A percentile compares a stretch with the other conserved stretches of the same genome.
phyloP scores from a whole-genome alignment of 2,113 vertebrate species.

The Burhinus oedicnemus region DNA sequence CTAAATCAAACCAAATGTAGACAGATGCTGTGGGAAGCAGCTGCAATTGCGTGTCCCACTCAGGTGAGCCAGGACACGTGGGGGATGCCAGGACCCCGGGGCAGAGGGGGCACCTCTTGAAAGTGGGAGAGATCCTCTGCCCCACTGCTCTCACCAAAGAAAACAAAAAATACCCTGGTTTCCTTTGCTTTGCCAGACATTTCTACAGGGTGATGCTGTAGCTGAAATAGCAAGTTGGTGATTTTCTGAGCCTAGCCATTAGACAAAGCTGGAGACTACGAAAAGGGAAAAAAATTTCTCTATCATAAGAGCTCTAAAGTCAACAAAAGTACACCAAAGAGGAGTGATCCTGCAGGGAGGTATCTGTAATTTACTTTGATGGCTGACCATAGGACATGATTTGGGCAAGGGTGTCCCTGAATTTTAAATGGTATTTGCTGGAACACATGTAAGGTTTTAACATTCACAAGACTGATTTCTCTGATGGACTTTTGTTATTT shows the following conservation, averaged over 20 bases:
- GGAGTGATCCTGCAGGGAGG: neutral
- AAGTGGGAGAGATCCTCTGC: neutral
- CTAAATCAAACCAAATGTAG: neutral
- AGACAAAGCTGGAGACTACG: neutral
- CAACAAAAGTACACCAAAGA: neutral
- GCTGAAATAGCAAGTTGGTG: neutral
- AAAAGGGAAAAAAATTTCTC: neutral
- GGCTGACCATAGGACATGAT: neutral
- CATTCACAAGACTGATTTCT: neutral
- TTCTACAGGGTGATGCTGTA: neutral
- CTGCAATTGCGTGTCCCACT: accelerated
- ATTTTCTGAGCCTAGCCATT: neutral
- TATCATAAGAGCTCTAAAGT: neutral
- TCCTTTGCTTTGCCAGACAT: neutral
- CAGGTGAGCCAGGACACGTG: accelerated
- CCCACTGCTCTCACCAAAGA: neutral
- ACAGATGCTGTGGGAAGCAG: neutral
- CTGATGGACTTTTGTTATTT: neutral
- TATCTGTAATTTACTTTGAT: neutral
- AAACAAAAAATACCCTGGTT: neutral
- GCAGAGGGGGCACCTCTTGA: neutral
- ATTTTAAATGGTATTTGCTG: neutral
- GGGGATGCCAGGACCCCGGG: neutral
- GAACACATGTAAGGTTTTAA: neutral
- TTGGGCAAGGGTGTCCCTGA: neutral